Conservation (phyloP, 2,113 vertebrate species). For the Platichthys stellatus region DNA sequence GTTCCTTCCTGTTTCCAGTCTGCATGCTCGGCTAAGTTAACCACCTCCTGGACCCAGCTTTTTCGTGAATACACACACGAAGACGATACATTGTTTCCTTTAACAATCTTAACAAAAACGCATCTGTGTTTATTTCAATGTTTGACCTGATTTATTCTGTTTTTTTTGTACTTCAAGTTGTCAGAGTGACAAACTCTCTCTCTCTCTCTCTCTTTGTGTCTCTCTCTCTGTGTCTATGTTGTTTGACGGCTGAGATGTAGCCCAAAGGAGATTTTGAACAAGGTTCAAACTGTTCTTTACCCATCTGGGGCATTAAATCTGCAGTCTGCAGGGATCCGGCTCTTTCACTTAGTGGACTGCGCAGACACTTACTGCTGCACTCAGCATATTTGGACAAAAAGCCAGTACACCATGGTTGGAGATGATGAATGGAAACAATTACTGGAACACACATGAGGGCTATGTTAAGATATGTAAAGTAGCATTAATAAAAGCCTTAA, state of each 20-base stretch:
- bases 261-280: conserved; percentile 56
- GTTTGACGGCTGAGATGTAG: conserved; percentile 43
- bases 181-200: not conserved
- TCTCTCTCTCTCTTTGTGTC: not conserved
- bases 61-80: not conserved
- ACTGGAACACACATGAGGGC: conserved; percentile 24
- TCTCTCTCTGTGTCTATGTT: not conserved
- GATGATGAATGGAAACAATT: conserved; percentile 67
- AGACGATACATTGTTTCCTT: not conserved
- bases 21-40: no score
- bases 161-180: not conserved
- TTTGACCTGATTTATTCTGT: no score
- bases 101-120: not conserved
- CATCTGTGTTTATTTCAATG: not conserved
- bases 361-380: conserved; percentile 44
- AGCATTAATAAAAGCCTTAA: conserved; percentile 34
- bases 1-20: no score
- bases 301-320: conserved; percentile 69
- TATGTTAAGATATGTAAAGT: conserved; percentile 38
- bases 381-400: conserved; percentile 66
- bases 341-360: conserved; percentile 49
- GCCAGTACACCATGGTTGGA: conserved; percentile 37
- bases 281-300: conserved; percentile 61
- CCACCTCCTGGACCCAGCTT: no score
- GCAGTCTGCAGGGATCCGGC: conserved; percentile 58